Percentiles rank a stretch among this genome's conserved stretches.
phyloP scores from a whole-genome alignment of 2,888 invertebrate genomes.

The Ganaspis brasiliensis region DNA sequence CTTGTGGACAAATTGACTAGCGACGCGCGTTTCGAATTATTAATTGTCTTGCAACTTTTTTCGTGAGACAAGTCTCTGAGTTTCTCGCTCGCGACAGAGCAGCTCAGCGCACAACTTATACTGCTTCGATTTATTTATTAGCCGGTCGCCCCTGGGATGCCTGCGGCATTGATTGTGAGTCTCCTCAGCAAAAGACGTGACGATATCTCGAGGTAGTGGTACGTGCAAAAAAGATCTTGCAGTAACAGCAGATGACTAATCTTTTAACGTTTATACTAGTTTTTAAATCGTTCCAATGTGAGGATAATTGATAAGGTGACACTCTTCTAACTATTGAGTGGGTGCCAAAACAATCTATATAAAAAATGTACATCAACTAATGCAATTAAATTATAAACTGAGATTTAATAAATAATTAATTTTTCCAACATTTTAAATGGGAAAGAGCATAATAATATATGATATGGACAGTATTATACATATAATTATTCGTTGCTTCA shows the following conservation, averaged over 20 bases:
- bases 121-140: conserved; percentile 74
- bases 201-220: conserved; percentile 24
- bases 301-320: conserved; percentile 29
- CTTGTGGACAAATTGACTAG: conserved; percentile 77
- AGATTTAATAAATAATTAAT: too few relatives aligned
- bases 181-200: conserved; percentile 38
- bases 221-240: conserved; percentile 23
- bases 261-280: conserved; percentile 27
- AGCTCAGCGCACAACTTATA: conserved; percentile 57
- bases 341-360: conserved; percentile 35
- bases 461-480: too few relatives aligned
- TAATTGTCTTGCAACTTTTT: conserved; percentile 72
- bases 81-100: conserved; percentile 61
- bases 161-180: conserved; percentile 48
- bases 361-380: too few relatives aligned
- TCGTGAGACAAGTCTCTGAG: conserved; percentile 56
- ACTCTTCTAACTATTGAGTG: conserved; percentile 30
- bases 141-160: conserved; percentile 67
- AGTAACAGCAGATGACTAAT: conserved; percentile 17
- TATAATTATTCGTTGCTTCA: too few relatives aligned
- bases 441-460: too few relatives aligned
- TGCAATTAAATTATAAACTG: too few relatives aligned
- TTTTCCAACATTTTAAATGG: too few relatives aligned
- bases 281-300: conserved; percentile 35
- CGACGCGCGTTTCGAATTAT: conserved; percentile 75